Base-by-base conservation (phyloP, 2,888 invertebrate genomes). In the Drosophila colorata region DNA sequence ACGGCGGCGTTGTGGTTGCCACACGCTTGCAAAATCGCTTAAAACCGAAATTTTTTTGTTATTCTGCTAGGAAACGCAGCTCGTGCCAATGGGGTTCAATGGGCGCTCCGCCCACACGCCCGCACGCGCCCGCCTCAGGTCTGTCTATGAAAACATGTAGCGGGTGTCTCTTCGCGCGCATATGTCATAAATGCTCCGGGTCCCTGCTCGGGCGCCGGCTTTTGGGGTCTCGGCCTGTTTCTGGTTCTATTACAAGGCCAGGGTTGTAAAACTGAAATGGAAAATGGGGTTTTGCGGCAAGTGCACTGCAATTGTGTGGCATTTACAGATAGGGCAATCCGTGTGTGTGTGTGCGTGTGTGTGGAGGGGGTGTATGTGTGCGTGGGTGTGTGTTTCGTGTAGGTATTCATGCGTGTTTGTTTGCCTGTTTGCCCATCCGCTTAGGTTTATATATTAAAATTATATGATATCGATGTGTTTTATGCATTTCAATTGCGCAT, bases 261-360 rank as follows among this genome's bases (percentile, higher is more conserved):
- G 86, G 80, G 80, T 73, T 75, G 75, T 58, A 73, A 78, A 74
- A 78, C 37, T 49, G 64, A 56, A 75, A 72, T 85, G 82, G 73
- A 82, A 86, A 82, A 71, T 80, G 69, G 83, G 69, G 37, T 63
- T 70, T 71, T 82, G 85, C 65, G 80, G 76, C 83, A 82, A 86
- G 86, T 79, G 83, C 70, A 49, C 57, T 82, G 67, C 81, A 81
- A 79, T 81, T 82, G 81, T 79, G 80, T 70, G 80, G 80, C 80
- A 70, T 69, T 70, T 69, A 73, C 67, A 81, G 86, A 85, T 85
- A 81, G 76, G 65, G 53, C 70, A 35, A 76, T 57, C 47, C 65
- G 41, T 28, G 18, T 35, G 16, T 37, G 25, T 37, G 20, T 58
- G 43, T 46, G 31, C n/a, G 44, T 61, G 35, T 31, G 46, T 51